Base-by-base conservation (phyloP, 2,888 invertebrate genomes). In the Plutella xylostella region DNA sequence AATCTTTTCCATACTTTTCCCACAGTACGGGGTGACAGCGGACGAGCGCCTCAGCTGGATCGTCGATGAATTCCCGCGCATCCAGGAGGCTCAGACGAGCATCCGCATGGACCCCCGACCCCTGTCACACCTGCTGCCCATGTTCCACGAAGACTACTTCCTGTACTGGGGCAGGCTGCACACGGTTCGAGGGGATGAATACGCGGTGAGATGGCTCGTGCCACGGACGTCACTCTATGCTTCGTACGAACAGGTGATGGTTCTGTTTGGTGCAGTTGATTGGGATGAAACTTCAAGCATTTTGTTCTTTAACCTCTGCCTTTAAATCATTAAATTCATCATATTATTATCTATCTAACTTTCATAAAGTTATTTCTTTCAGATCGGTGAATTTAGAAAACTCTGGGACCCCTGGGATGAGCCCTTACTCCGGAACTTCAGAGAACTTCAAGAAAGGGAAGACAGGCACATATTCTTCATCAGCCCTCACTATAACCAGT, bases 121-220 rank as follows among this genome's bases (percentile, higher is more conserved):
- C 0, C 64, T 90, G 56, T 72, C 72, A 2, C 66, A 65, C 1
- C 66, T 89, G 0, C 46, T 90, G 6, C 82, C 78, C 2, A 75
- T 85, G 61, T 90, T 91, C 57, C 61, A 57, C 9, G 73, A 82
- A 51, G 89, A 90, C 61, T 91, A 89, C 59, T 88, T 89, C 51
- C 51, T 88, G 1, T 91, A 90, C 55, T 88, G 88, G 85, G 90
- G 90, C 1, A 75, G 72, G 12, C 61, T 89, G 37, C 64, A 61
- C 1, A 85, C 85, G 0, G 64, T 64, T 1, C 62, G 61, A 4
- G 84, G 85, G 14, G 59, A 73, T 0, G 80, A 48, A 1, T 63
- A 80, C 51, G 68, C 70, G 0, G 73, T 89, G 20, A 65, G 87
- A 18, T 91, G 90, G 90, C 51, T 90, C 6, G 71, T 90, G n/a